These are phyloP conservation scores for Hydriomena furcata DNA, from an alignment of 2,888 invertebrate genomes.

Conservation along the genomic window DNA sequence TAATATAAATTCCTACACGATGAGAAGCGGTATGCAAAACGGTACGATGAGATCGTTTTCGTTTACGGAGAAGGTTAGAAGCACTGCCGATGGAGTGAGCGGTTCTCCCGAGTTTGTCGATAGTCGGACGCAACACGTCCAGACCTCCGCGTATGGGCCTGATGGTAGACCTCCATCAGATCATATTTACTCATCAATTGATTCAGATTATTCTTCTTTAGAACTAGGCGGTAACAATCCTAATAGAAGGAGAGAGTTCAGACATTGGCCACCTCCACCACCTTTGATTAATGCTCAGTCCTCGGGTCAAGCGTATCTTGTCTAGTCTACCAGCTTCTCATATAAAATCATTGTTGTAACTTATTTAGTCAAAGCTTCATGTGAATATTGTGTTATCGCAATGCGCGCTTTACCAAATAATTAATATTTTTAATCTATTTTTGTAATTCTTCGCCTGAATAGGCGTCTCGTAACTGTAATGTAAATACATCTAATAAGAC, in stretches of 20 bases:
- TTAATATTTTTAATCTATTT: slow-evolving; percentile 76
- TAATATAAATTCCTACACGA: slow-evolving; percentile 93
- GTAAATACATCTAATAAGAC: slow-evolving; percentile 83
- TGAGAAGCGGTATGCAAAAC: slow-evolving; percentile 85
- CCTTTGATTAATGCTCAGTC: slow-evolving; percentile 72
- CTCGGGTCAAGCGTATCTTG: slow-evolving; percentile 78
- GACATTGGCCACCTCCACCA: slow-evolving; percentile 77
- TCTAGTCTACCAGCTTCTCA: slow-evolving; percentile 72
- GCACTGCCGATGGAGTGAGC: slow-evolving; percentile 76
- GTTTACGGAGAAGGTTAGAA: slow-evolving; percentile 79
- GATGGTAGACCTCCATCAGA: slow-evolving; percentile 91
- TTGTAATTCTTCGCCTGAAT: slow-evolving; percentile 78
- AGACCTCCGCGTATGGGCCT: slow-evolving; percentile 70
- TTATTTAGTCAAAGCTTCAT: slow-evolving; percentile 76
- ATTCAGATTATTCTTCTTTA: slow-evolving; percentile 93
- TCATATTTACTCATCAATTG: slow-evolving; percentile 95
- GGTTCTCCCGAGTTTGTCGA: slow-evolving; percentile 85
- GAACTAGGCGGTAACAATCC: slow-evolving; percentile 85
- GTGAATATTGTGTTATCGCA: slow-evolving; percentile 74
- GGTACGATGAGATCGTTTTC: slow-evolving; percentile 85
- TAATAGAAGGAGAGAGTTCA: slow-evolving; percentile 70
- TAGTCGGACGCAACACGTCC: slow-evolving; percentile 62
- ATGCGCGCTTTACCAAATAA: slow-evolving; percentile 81
- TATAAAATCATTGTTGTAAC: slow-evolving; percentile 43
- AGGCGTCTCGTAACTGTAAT: slow-evolving; percentile 72